phyloP scores from a whole-genome alignment of 2,113 vertebrate species.

The Naja naja region DNA sequence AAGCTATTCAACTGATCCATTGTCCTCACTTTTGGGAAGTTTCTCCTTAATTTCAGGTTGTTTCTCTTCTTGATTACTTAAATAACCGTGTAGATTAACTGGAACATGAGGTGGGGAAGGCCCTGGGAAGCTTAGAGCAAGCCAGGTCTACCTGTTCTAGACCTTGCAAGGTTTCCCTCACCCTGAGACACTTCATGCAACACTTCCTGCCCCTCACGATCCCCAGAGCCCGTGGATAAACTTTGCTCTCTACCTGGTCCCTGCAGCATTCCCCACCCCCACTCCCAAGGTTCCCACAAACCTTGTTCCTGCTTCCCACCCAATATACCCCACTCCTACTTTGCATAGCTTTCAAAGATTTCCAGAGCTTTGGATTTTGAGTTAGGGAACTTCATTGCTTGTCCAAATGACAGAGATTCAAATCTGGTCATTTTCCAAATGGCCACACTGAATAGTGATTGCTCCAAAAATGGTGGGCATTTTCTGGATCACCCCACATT shows the following conservation, averaged over 20 bases:
- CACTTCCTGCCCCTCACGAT: too few species aligned
- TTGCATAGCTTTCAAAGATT: not conserved
- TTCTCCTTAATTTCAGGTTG: not conserved
- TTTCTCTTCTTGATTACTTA: not conserved
- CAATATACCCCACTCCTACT: not conserved
- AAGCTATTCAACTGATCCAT: too few species aligned
- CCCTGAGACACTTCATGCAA: too few species aligned
- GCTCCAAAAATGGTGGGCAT: not conserved
- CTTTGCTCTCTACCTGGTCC: not conserved
- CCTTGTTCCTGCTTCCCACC: not conserved
- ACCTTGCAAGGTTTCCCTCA: too few species aligned
- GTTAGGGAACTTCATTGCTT: not conserved
- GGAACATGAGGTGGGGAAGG: too few species aligned
- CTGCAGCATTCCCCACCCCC: not conserved
- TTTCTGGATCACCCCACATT: not conserved
- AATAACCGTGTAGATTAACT: too few species aligned
- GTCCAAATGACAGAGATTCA: not conserved
- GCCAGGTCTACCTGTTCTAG: too few species aligned
- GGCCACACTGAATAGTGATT: not conserved
- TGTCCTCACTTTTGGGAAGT: too few species aligned
- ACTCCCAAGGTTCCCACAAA: not conserved
- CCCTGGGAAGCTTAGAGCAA: too few species aligned
- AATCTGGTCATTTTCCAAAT: not conserved
- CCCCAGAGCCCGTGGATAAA: not conserved
- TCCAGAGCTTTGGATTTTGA: not conserved